A percentile compares a stretch with the other conserved stretches of the same genome.
phyloP scores from a whole-genome alignment of 2,797 vertebrate genomes.

The Lycodopsis pacificus region DNA sequence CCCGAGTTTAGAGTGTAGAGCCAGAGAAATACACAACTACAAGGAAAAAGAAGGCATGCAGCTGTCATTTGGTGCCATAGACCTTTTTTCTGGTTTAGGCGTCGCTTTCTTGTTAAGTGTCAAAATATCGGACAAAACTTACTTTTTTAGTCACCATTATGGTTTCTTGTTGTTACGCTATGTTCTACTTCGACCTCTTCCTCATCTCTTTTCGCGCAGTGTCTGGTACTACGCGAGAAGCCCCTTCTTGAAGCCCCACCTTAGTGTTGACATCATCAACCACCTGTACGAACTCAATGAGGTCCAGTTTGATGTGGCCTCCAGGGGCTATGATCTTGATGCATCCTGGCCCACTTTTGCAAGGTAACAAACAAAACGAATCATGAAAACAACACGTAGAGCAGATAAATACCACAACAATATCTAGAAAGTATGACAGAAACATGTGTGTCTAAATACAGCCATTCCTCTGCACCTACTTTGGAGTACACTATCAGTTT shows the following conservation, averaged over 20 bases:
- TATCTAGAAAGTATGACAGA: not conserved
- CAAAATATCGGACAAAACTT: not conserved
- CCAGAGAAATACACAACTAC: not conserved
- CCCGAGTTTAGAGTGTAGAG: not conserved
- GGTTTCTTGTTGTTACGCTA: not conserved
- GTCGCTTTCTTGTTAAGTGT: not conserved
- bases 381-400: not conserved
- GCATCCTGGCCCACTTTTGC: constrained; percentile 96
- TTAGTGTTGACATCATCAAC: constrained; percentile 91
- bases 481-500: not conserved
- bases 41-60: not conserved
- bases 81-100: not conserved
- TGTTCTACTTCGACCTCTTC: not conserved
- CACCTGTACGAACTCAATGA: constrained; percentile 96
- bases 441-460: not conserved
- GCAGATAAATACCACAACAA: not conserved
- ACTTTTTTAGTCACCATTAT: not conserved
- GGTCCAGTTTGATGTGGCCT: constrained; percentile 94
- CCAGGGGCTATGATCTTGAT: constrained; percentile 94
- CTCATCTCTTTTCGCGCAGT: constrained; percentile 71
- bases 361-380: constrained; percentile 81
- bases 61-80: not conserved
- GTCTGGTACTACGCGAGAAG: constrained; percentile 97
- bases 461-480: not conserved
- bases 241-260: constrained; percentile 92